Base-by-base conservation (phyloP, 2,797 vertebrate species). In the Vireo griseus region DNA sequence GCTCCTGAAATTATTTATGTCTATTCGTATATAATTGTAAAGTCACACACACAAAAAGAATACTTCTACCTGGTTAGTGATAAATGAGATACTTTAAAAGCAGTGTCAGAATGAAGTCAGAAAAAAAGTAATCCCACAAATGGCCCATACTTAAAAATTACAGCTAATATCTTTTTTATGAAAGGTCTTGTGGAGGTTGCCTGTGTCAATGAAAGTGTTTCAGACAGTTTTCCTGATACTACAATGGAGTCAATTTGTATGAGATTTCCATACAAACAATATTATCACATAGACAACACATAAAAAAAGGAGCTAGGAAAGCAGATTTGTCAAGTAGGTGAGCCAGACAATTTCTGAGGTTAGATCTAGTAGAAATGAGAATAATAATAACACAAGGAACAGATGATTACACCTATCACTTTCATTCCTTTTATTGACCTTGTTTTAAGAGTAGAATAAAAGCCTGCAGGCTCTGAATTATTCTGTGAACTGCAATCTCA, bases 1-100 rank as follows among this genome's bases (percentile, higher is more conserved):
- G 94, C 95, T 96, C 94, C 65, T 66, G 68, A 95, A 96, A 91
- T 97, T 97, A 97, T 97, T 98, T 97, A 95, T 95, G 77, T 95
- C 94, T 92, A 45, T 69, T 83, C 79, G 95, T 95, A 95, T 80
- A 97, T 95, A 84, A 97, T 91, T 97, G 94, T 44, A 92, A 97
- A 97, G 94, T 93, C 54, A 54, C 61, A 91, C 37, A 58, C 2
- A 13, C 40, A 90, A 40, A 28, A 86, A 90, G 39, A 91, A 76
- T 87, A 88, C 58, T 94, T 97, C 69, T 97, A 94, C 86, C 95
- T 97, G 72, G 58, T 87, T 89, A 91, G 66, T 94, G 84, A 90
- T 88, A 94, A 97, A 94, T 84, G 71, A 89, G 71, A 80, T 91
- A 94, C 45, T 94, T 95, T 52, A 93, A 91, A 96, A 95, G 62